Percentiles rank a stretch among this genome's conserved stretches.
Evolutionary conservation across 1,140 invertebrate genomes (phyloP).

Genomic region (Scaptomyza montana): DNA sequence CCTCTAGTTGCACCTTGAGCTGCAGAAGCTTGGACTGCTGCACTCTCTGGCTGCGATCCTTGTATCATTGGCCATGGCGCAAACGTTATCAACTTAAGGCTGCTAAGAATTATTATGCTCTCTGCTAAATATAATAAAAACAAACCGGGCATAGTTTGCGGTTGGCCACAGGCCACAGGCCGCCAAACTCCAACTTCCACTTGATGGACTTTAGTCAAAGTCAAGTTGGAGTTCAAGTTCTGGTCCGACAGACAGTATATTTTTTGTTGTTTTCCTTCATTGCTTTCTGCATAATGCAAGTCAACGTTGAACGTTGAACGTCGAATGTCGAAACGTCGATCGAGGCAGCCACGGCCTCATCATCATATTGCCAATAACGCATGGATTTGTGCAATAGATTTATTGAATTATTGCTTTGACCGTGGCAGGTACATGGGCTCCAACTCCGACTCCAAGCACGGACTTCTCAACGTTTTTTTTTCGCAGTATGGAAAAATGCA

Average conservation of each 20-base stretch:
- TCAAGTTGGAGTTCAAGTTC: slow-evolving; percentile 80
- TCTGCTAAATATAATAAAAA: slow-evolving; percentile 83
- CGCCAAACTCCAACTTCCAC: slow-evolving; percentile 56
- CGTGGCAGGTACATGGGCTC: slow-evolving; percentile 81
- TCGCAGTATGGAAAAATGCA: slow-evolving; percentile 64
- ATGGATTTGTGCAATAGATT: slow-evolving; percentile 79
- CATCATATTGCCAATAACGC: slow-evolving; percentile 82
- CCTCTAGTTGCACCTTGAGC: background rate
- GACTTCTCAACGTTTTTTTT: slow-evolving; percentile 24
- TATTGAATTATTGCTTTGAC: slow-evolving; percentile 83
- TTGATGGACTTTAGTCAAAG: slow-evolving; percentile 82
- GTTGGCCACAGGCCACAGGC: slow-evolving; percentile 66
- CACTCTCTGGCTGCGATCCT: slow-evolving; percentile 16
- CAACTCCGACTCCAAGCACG: slow-evolving; percentile 7
- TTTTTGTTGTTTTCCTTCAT: no score
- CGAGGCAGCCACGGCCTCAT: slow-evolving; percentile 65
- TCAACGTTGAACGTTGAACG: slow-evolving; percentile 35
- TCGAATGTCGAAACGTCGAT: slow-evolving; percentile 38
- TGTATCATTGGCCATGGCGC: slow-evolving; percentile 50
- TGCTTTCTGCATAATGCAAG: slow-evolving; percentile 57
- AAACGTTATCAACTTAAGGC: slow-evolving; percentile 72
- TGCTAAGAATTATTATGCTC: slow-evolving; percentile 81
- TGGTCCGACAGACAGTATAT: slow-evolving; percentile 36
- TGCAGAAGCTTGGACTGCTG: slow-evolving; percentile 13
- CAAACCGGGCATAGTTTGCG: slow-evolving; percentile 60